Percentiles rank a stretch among this genome's conserved stretches.
Conservation (phyloP, 2,888 invertebrate genomes). For the Blastobasis adustella region DNA sequence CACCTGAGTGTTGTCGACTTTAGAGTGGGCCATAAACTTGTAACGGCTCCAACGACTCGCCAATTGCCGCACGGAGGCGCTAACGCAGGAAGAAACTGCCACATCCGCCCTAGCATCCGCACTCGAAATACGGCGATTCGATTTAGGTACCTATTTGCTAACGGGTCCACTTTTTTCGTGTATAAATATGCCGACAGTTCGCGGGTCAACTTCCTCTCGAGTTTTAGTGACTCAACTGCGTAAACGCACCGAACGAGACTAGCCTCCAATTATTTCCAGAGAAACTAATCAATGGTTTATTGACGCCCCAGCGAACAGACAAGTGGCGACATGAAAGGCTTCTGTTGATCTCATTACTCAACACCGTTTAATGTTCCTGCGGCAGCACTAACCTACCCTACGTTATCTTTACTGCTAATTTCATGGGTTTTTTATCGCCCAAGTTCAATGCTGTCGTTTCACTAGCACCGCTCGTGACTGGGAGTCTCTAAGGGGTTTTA, state of each 20-base stretch:
- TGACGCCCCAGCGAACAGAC: not conserved
- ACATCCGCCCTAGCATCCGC: slow-evolving; percentile 70
- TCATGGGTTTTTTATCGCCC: slow-evolving; percentile 60
- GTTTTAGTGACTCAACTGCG: too few relatives aligned
- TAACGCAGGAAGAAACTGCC: slow-evolving; percentile 55
- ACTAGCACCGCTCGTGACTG: slow-evolving; percentile 30
- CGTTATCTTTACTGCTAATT: slow-evolving; percentile 66
- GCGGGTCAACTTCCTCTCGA: too few relatives aligned
- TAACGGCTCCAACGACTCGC: slow-evolving; percentile 67
- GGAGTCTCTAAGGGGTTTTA: too few relatives aligned
- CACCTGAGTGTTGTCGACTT: slow-evolving; percentile 16
- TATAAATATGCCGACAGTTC: too few relatives aligned
- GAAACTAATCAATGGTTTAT: too few relatives aligned
- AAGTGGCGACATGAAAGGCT: slow-evolving; percentile 3
- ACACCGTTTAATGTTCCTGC: slow-evolving; percentile 18
- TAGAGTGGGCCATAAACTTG: slow-evolving; percentile 60
- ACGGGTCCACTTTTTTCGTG: too few relatives aligned
- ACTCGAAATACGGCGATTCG: slow-evolving; percentile 42
- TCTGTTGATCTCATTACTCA: slow-evolving; percentile 14
- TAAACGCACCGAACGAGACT: too few relatives aligned
- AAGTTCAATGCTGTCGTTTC: slow-evolving; percentile 68
- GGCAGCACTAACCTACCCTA: slow-evolving; percentile 51
- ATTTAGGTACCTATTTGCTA: too few relatives aligned
- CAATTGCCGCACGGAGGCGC: slow-evolving; percentile 71
- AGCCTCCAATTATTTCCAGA: too few relatives aligned